Base-by-base conservation (phyloP, 2,797 vertebrate species). In the Enteromius afrohamiltoni region DNA sequence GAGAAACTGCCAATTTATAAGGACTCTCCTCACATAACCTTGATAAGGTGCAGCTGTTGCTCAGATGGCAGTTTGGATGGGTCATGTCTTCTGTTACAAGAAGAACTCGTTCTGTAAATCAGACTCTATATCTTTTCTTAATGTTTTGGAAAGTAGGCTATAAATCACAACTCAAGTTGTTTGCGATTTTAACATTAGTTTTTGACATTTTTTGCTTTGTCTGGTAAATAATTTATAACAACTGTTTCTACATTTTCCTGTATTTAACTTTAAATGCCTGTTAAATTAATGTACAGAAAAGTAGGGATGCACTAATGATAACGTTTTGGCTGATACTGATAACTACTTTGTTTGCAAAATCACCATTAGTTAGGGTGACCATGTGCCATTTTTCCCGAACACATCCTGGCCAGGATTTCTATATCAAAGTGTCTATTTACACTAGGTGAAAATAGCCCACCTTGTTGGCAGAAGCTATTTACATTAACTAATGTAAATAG, bases 1-100 rank as follows among this genome's bases (percentile, higher is more conserved):
- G 80, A 85, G 85, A 83, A 86, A 76, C 67, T 80, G 77, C 73
- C 79, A 75, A 83, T 83, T 82, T 84, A 83, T 81, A 70, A 83
- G 80, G 74, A 40, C 31, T 85, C 80, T 67, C 74, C 75, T 73
- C 55, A 47, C 60, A 29, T 34, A 65, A 77, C 76, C 70, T 77
- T 77, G 71, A 76, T 68, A 83, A 77, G 51, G 37, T 64, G 34
- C n/a, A 55, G 49, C 81, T 65, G 70, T 74, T 82, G 47, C 47
- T 75, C 80, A 55, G 17, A 31, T 68, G 64, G 58, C 80, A 60
- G 47, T 45, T 80, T 67, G 80, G 62, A 82, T 45, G 10, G 19
- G 14, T 74, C 69, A 64, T 21, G n/a, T 81, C 26, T 16, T 37
- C 31, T 64, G 29, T 65, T 80, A 80, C 51, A 60, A 55, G 37